Base-by-base conservation (phyloP, 2,113 vertebrate species). In the Thalassoma bifasciatum region DNA sequence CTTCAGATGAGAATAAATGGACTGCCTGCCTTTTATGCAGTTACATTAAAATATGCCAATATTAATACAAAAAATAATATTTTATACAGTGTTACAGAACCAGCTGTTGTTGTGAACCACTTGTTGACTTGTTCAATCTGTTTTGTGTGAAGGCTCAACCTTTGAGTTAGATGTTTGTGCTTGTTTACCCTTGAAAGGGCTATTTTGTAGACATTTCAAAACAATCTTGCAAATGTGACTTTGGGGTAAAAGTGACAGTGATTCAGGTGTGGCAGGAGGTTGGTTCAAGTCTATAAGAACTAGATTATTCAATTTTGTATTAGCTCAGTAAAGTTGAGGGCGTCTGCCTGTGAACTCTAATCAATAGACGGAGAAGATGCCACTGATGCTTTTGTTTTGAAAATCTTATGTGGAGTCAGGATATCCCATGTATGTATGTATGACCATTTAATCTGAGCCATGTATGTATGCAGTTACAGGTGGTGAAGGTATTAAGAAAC, bases 121-220 rank as follows among this genome's bases (percentile, higher is more conserved):
- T 72, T 76, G 66, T 79, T 61, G 37, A 74, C 54, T 65, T 61
- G 44, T 75, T 61, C 21, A 63, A 9, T 81, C 44, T 16, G 24
- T 22, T 77, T 26, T 67, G 47, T 75, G 75, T 71, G 24, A 58
- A 50, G 47, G 59, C 38, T 46, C 40, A 34, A 4, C 78, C 30
- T 64, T 61, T 79, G 17, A 84, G 54, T 72, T 66, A n/a, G 66
- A 51, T 53, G n/a, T 78, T 70, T 38, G 24, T 60, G 70, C 71
- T 74, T 60, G 58, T 80, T 69, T 42, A 77, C 85, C 83, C 76
- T 85, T 71, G 73, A 5, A 87, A 90, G 91, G 88, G 89, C 88
- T 92, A 74, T 83, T 90, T 90, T 71, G 12, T 63, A 77, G 60
- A 80, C 37, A 34, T 63, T 70, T 72, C 17, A 65, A 61, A 66